Base-by-base conservation (phyloP, 2,888 invertebrate species). In the Microplitis deprimator region DNA sequence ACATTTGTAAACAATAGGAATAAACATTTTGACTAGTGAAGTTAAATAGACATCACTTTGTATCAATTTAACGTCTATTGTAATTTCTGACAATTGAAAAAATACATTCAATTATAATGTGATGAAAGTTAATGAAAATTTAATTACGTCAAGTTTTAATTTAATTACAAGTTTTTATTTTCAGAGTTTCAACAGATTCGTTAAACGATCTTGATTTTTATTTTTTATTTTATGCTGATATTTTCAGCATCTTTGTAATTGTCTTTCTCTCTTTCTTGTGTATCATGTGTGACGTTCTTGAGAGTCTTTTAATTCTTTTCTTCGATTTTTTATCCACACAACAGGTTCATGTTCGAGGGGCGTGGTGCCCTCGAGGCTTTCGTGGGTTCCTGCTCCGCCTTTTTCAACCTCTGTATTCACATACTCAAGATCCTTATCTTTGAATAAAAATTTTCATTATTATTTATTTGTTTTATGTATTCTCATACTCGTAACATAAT, bases 321-420 rank as follows among this genome's bases (percentile, higher is more conserved):
- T 20, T 41, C 13, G 50, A 6, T 29, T 20, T 29, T 61, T 13
- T 50, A 7, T 70, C 20, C 61, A 39, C 79, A 70, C 76, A 75
- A 72, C 79, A 83, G 83, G 81, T 82, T 81, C 80, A 80, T 81
- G 83, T 82, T 82, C 82, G 80, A 83, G 83, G 84, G 85, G 81
- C 84, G 85, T 84, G 79, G 81, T 84, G 83, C 82, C 82, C 83
- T 76, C 79, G 16, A 80, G 80, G 81, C 80, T 77, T 81, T 78
- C 80, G 76, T 64, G 74, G 65, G 71, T 65, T 73, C 77, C 79
- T 81, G 85, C 84, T 80, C 83, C 84, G 84, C 84, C 85, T 82
- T 79, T 65, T 59, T 39, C 65, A 73, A 67, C 73, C 73, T 73
- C 67, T 65, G 38, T 67, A 50, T 67, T 71, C 69, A 74, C 70